Evolutionary conservation across 2,888 invertebrate genomes (phyloP).

Genomic region (Timema podura): DNA sequence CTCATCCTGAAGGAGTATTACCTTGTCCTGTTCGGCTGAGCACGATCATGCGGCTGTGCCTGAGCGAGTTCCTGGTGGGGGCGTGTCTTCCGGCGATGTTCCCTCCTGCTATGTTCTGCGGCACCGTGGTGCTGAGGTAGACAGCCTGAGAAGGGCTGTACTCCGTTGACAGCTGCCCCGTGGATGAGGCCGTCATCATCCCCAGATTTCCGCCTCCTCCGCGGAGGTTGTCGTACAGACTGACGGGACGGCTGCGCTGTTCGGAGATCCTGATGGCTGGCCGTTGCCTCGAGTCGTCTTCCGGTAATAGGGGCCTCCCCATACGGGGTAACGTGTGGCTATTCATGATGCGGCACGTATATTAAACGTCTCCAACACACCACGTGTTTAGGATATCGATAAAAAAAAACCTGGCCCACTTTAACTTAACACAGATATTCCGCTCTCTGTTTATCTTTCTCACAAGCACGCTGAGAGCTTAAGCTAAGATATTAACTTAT

Average conservation of each 20-base stretch:
- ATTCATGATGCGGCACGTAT: not conserved
- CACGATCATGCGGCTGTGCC: constrained; percentile 67
- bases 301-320: constrained; percentile 9
- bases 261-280: constrained; percentile 23
- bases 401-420: no score
- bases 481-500: no score
- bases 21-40: constrained; percentile 54
- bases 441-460: no score
- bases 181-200: constrained; percentile 27
- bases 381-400: no score
- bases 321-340: constrained; percentile 25
- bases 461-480: no score
- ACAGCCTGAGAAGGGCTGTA: constrained; percentile 48
- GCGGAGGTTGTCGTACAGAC: constrained; percentile 36
- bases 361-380: no score
- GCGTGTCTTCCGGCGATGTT: constrained; percentile 62
- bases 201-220: constrained; percentile 22
- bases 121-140: constrained; percentile 60
- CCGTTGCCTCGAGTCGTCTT: constrained; percentile 3
- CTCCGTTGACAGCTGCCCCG: constrained; percentile 33
- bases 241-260: constrained; percentile 32
- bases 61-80: constrained; percentile 62
- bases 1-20: not conserved
- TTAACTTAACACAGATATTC: no score
- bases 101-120: constrained; percentile 60